These are phyloP conservation scores for Tapera naevia DNA, from an alignment of 2,797 vertebrate species.

Conservation along the genomic window DNA sequence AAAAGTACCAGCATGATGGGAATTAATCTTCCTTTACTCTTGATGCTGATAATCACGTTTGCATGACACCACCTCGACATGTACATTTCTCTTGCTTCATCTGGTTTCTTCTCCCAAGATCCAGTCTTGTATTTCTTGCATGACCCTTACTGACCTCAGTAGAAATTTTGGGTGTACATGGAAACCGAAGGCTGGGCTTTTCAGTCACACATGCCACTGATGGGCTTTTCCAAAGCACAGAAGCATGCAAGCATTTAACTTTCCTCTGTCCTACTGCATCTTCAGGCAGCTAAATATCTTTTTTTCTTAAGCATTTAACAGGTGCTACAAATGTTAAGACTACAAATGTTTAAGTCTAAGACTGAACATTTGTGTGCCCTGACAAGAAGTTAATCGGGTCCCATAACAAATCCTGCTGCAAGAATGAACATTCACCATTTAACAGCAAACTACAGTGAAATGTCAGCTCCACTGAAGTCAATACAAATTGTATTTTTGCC, in stretches of 20 bases:
- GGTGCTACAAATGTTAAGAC: too few relatives aligned
- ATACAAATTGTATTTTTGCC: not conserved
- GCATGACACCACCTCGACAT: not conserved
- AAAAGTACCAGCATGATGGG: not conserved
- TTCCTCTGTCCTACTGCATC: not conserved
- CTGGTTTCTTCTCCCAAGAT: not conserved
- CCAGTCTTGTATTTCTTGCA: not conserved
- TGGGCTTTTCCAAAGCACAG: not conserved
- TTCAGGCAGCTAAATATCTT: not conserved
- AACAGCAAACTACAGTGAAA: not conserved
- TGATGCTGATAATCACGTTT: not conserved
- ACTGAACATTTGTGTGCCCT: not conserved
- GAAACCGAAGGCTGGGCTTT: not conserved
- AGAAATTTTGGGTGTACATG: not conserved
- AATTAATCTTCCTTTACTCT: not conserved
- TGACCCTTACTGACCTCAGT: fast-evolving
- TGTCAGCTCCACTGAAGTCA: not conserved
- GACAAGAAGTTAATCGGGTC: not conserved
- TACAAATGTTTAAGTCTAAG: not conserved
- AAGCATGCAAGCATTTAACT: fast-evolving
- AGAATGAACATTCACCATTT: not conserved
- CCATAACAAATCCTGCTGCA: not conserved
- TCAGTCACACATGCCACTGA: not conserved
- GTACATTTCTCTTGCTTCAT: not conserved
- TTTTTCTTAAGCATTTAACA: not conserved